These are phyloP conservation scores for Callinectes sapidus DNA, from an alignment of 2,888 invertebrate genomes.

Conservation along the genomic window DNA sequence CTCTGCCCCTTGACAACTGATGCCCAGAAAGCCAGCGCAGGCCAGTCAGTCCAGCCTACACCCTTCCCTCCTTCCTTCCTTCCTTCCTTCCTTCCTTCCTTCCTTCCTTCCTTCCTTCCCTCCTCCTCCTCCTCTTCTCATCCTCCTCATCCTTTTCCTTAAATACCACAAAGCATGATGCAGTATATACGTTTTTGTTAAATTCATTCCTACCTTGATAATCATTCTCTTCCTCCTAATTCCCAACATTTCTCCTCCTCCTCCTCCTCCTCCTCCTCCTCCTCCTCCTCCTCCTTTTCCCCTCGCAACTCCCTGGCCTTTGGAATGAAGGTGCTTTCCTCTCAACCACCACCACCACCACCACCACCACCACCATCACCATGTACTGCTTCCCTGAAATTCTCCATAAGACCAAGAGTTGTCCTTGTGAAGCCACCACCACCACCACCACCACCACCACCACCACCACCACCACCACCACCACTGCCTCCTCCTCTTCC, in stretches of 20 bases:
- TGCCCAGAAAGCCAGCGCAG: not conserved
- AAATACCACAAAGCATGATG: not conserved
- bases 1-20: not conserved
- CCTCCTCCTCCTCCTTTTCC: conserved; percentile 15
- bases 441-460: not conserved
- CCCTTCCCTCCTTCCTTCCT: not conserved
- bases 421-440: not conserved
- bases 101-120: not conserved
- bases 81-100: not conserved
- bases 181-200: not conserved
- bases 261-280: not conserved
- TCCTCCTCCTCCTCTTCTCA: conserved; percentile 30
- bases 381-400: not conserved
- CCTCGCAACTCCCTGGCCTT: not conserved
- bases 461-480: no score
- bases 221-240: not conserved
- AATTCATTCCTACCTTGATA: not conserved
- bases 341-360: not conserved
- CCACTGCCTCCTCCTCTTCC: not conserved
- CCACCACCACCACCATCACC: conserved; percentile 23
- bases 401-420: conserved; percentile 4
- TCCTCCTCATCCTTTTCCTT: conserved; percentile 22
- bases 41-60: conserved; percentile 31
- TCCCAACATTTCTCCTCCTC: not conserved
- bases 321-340: not conserved